These are phyloP conservation scores for Paralinhomoeus sp. DNA, from an alignment of 2,888 invertebrate species.

Conservation along the genomic window DNA sequence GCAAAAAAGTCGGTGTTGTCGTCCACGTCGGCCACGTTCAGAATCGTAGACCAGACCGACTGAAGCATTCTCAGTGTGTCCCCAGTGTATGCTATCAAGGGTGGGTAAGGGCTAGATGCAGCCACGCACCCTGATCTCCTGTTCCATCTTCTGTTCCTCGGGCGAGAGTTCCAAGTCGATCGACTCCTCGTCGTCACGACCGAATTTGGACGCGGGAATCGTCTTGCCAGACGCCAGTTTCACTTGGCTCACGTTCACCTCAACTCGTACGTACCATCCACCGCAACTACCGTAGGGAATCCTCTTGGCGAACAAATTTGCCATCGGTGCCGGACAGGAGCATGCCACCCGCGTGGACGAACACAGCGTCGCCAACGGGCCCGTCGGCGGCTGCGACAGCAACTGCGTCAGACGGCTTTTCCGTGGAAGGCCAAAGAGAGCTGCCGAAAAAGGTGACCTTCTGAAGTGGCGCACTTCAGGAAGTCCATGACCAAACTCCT, in stretches of 20 bases:
- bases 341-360: slow-evolving; percentile 55
- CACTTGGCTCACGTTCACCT: slow-evolving; percentile 53
- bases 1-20: slow-evolving; percentile 70
- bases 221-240: slow-evolving; percentile 50
- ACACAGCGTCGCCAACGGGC: slow-evolving; percentile 7
- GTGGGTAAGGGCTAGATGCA: too few relatives aligned
- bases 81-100: too few relatives aligned
- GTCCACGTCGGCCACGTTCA: slow-evolving; percentile 42
- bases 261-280: too few relatives aligned
- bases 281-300: too few relatives aligned
- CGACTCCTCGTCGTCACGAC: slow-evolving; percentile 37
- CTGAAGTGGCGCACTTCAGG: too few relatives aligned
- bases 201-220: slow-evolving; percentile 42
- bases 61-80: too few relatives aligned
- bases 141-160: slow-evolving; percentile 43
- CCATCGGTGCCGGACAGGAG: slow-evolving; percentile 58
- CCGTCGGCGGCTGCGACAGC: neutral
- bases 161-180: slow-evolving; percentile 42
- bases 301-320: slow-evolving; percentile 36
- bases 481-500: too few relatives aligned
- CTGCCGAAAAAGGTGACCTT: slow-evolving; percentile 59
- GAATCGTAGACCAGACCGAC: slow-evolving; percentile 58
- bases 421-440: slow-evolving; percentile 48
- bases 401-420: too few relatives aligned
- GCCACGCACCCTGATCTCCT: neutral